Evolutionary conservation across 2,797 vertebrate genomes (phyloP).

Genomic region (Sarcophilus harrisii): DNA sequence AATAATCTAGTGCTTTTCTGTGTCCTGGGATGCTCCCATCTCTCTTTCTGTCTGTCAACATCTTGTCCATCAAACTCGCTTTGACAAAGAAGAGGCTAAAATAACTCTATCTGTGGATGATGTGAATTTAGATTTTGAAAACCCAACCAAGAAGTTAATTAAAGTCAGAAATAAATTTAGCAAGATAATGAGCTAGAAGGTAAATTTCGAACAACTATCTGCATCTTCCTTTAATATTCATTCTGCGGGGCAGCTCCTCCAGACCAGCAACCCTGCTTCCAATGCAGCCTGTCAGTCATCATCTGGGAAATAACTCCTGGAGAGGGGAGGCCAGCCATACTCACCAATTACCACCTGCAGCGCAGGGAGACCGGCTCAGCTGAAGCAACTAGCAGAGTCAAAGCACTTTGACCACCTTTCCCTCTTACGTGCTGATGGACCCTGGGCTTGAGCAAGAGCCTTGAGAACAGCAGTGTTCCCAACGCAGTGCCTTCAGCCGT

Average conservation of each 20-base stretch:
- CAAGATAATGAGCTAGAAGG: neutral
- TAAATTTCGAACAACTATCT: neutral
- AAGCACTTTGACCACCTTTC: neutral
- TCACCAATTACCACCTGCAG: neutral
- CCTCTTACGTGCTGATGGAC: neutral
- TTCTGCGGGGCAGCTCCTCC: neutral
- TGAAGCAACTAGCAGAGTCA: neutral
- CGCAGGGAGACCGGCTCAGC: neutral
- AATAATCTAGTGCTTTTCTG: neutral
- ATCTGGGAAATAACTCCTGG: neutral
- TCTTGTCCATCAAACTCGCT: neutral
- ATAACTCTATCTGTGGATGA: neutral
- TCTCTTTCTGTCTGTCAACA: neutral
- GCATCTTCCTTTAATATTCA: neutral
- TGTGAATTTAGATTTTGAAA: neutral
- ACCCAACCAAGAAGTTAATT: neutral
- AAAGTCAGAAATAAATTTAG: neutral
- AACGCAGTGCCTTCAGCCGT: neutral
- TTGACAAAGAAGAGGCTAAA: neutral
- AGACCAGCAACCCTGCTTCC: neutral
- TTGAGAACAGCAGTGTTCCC: neutral
- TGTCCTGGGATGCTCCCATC: neutral
- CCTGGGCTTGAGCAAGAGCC: neutral
- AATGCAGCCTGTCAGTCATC: neutral
- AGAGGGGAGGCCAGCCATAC: neutral